Evolutionary conservation across 2,888 invertebrate genomes (phyloP).

Genomic region (Ophion slaviceki): DNA sequence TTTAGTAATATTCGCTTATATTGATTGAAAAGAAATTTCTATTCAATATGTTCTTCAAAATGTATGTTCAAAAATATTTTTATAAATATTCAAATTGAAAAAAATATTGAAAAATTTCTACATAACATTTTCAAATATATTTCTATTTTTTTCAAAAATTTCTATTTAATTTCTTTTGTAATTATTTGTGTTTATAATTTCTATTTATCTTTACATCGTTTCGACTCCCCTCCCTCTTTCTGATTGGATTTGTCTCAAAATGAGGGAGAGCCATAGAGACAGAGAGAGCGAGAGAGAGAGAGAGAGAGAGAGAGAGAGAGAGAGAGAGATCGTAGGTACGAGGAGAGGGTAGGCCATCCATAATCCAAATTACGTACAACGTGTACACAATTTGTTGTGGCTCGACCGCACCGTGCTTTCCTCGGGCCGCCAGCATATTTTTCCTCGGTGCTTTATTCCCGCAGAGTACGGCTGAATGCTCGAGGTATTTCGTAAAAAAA

Average conservation of each 20-base stretch:
- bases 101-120: too few relatives aligned
- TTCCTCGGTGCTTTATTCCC: background rate
- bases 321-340: background rate
- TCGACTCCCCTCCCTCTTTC: background rate
- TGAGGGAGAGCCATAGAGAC: background rate
- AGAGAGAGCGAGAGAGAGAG: background rate
- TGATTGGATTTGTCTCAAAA: background rate
- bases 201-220: background rate
- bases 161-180: background rate
- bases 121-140: too few relatives aligned
- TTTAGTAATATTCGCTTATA: too few relatives aligned
- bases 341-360: constrained; percentile 23
- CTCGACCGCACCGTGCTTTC: constrained; percentile 9
- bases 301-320: background rate
- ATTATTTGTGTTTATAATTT: background rate
- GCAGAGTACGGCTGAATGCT: constrained; percentile 32
- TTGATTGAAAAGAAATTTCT: too few relatives aligned
- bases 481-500: constrained; percentile 36
- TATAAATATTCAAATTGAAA: too few relatives aligned
- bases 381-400: constrained; percentile 19
- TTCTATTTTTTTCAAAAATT: too few relatives aligned
- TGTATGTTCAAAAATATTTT: too few relatives aligned
- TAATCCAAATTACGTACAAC: constrained; percentile 53
- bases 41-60: too few relatives aligned
- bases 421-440: constrained; percentile 2